These are phyloP conservation scores for Neria commutata DNA, from an alignment of 2,888 invertebrate species.

Conservation along the genomic window DNA sequence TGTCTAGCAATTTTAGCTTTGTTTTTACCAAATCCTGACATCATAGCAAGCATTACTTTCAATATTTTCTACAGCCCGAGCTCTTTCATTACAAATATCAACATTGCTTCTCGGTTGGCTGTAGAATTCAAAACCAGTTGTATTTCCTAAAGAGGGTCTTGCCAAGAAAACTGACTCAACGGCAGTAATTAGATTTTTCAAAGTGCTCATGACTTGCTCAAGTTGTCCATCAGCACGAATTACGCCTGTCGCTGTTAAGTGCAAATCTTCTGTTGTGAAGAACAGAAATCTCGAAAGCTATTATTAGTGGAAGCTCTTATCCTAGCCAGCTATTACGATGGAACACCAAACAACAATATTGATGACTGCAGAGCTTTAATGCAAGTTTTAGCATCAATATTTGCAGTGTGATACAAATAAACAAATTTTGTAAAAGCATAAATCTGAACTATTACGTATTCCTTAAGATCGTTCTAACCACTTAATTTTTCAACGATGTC, in stretches of 20 bases:
- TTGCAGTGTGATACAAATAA: too few relatives aligned
- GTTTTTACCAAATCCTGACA: conserved; percentile 10
- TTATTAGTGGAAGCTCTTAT: too few relatives aligned
- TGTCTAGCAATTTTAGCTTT: conserved; percentile 13
- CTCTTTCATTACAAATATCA: too few relatives aligned
- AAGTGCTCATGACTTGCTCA: conserved; percentile 20
- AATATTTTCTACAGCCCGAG: conserved; percentile 9
- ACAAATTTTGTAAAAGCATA: conserved; percentile 3
- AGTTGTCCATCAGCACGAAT: conserved; percentile 26
- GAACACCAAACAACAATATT: conserved; percentile 11
- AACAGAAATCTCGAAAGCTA: conserved; percentile 16
- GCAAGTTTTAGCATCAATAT: too few relatives aligned
- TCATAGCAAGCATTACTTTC: conserved; percentile 7
- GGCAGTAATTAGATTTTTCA: conserved; percentile 20
- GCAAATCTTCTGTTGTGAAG: conserved; percentile 12
- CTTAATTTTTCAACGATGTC: too few relatives aligned
- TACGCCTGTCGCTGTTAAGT: conserved; percentile 19
- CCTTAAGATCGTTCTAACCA: too few relatives aligned
- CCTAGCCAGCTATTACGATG: conserved; percentile 11
- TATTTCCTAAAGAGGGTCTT: too few relatives aligned
- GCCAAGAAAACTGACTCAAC: too few relatives aligned
- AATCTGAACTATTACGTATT: neutral
- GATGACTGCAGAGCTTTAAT: too few relatives aligned
- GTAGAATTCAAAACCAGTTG: too few relatives aligned
- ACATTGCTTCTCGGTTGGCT: too few relatives aligned